Percentiles rank a stretch among this genome's conserved stretches.
phyloP scores from a whole-genome alignment of 2,888 invertebrate genomes.

The Parnassius orleans region DNA sequence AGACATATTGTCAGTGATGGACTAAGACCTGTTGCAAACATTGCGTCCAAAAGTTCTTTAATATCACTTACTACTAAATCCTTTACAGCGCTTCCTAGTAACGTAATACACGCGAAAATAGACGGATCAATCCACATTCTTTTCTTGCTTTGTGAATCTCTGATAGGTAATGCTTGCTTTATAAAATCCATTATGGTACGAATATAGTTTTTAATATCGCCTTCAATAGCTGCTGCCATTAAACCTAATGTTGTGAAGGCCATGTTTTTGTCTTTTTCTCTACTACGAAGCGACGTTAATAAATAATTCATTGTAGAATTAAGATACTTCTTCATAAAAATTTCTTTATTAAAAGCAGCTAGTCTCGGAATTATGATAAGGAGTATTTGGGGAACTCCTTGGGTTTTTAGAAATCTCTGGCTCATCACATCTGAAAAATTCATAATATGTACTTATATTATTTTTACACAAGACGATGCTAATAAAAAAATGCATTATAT shows the following conservation, averaged over 20 bases:
- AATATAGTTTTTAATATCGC: conserved; percentile 89
- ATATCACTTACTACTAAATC: conserved; percentile 89
- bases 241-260: conserved; percentile 96
- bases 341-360: conserved; percentile 94
- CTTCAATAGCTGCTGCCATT: conserved; percentile 93
- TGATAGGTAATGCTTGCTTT: conserved; percentile 87
- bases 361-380: conserved; percentile 93
- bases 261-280: conserved; percentile 91
- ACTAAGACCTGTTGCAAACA: conserved; percentile 95
- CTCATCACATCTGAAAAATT: conserved; percentile 85
- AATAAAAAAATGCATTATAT: no score
- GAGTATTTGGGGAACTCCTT: conserved; percentile 92
- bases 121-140: conserved; percentile 89
- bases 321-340: conserved; percentile 89
- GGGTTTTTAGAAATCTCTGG: conserved; percentile 87
- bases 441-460: background rate
- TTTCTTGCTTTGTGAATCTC: conserved; percentile 89
- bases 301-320: conserved; percentile 89
- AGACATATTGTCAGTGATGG: conserved; percentile 94
- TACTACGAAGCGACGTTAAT: conserved; percentile 86
- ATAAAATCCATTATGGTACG: conserved; percentile 93
- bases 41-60: conserved; percentile 91
- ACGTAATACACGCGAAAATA: conserved; percentile 95
- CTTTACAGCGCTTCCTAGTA: conserved; percentile 93
- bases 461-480: background rate